Base-by-base conservation (phyloP, 2,113 vertebrate genomes). In the Silurus meridionalis region DNA sequence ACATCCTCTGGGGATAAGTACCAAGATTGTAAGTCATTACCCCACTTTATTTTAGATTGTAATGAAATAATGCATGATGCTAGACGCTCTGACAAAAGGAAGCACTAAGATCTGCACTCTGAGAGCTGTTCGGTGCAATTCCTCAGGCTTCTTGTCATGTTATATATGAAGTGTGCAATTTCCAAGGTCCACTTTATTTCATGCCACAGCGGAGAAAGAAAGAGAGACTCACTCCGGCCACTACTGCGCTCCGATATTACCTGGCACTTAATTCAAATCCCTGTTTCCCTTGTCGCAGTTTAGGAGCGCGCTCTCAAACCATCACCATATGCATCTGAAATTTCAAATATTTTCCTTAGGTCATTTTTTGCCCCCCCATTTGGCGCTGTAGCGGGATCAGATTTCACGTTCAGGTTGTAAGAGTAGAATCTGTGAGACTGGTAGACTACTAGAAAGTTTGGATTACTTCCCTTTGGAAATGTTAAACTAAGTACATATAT, bases 151-250 rank as follows among this genome's bases (percentile, higher is more conserved):
- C 23, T 84, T 77, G 46, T 28, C 58, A 63, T 53, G 83, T 57
- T 84, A 74, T 84, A 74, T 52, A 71, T 46, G 69, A 84, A 37
- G 19, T 14, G n/a, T 52, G 58, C 37, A 25, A 77, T 77, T 84
- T 48, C 37, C 28, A 60, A 37, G 46, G 21, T 48, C 71, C 46
- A 50, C 71, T 84, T 74, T n/a, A 84, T 83, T 72, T 74, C 55
- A 72, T 53, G 25, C 63, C 64, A 58, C 28, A 48, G 53, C 72
- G 48, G 53, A 14, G 23, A 75, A 61, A 84, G 57, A 28, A 84
- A 77, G 46, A 63, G 37, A 63, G 46, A 9, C 55, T 61, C 53
- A 61, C 83, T 9, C 46, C 63, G 37, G 37, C 66, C 57, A 25
- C 23, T 63, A 28, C 21, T 72, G 53, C 25, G 2, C 21, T n/a